Base-by-base conservation (phyloP, 2,888 invertebrate genomes). In the Anorthoa munda region DNA sequence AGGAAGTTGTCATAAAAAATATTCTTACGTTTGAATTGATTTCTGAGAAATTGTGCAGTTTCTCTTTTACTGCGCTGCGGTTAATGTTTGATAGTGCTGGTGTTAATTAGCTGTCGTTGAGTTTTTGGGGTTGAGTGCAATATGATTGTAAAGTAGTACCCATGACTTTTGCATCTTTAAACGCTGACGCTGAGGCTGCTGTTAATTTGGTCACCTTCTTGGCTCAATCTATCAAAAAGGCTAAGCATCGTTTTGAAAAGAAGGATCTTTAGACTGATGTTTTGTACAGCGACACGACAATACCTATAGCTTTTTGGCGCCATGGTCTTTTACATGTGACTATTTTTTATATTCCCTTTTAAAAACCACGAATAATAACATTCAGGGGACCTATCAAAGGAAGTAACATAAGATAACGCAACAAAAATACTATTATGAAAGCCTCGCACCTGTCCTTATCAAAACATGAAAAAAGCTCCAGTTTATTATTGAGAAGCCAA, bases 1-100 rank as follows among this genome's bases (percentile, higher is more conserved):
- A 93, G 91, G 90, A 90, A 89, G 87, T 81, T 81, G 84, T 87
- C 79, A 85, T 85, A 88, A 89, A 88, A 89, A 89, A 86, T 81
- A 84, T 84, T 84, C 79, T 87, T 83, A 85, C 79, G 82, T 87
- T 81, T 88, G 84, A 89, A 91, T 92, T 91, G 90, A 92, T 91
- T 92, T 92, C 91, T 90, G 86, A 87, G 89, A 90, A 90, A 85
- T 88, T 73, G 69, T 81, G 88, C 86, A 88, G 90, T 93, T 93
- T 93, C 93, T 93, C 92, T 92, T 92, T 91, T 91, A 90, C 88
- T 87, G 83, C 83, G 85, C 84, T 80, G 76, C 51, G 84, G 86
- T 86, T 84, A 86, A 79, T 86, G 78, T 86, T 87, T 86, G 63
- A 83, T 81, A 64, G 75, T 46, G 64, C 77, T 82, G 45, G 81